Percentiles rank a stretch among this genome's conserved stretches.
Conservation (phyloP, 2,888 invertebrate species). For the Scaptomyza caliginosa region DNA sequence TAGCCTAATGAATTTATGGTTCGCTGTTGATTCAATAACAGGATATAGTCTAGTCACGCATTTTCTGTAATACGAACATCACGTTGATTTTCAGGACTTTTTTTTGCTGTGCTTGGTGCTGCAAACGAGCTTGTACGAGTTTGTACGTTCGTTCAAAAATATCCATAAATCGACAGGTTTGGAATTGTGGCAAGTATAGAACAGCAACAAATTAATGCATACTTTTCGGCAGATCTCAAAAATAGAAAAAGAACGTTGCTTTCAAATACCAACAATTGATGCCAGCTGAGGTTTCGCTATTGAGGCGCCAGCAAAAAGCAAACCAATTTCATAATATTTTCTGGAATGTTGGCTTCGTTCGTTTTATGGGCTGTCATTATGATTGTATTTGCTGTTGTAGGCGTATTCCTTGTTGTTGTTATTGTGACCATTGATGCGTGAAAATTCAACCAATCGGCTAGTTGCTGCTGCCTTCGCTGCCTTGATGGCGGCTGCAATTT, state of each 20-base stretch:
- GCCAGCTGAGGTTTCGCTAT: slow-evolving; percentile 23
- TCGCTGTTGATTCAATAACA: neutral
- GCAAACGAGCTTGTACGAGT: slow-evolving; percentile 1
- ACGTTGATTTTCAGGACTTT: neutral
- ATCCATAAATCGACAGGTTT: neutral
- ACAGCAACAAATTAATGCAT: slow-evolving; percentile 29
- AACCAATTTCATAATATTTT: slow-evolving; percentile 47
- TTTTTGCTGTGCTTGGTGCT: slow-evolving; percentile 5
- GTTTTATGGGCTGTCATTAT: slow-evolving; percentile 60
- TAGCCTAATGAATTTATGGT: too few species aligned
- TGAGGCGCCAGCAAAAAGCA: slow-evolving; percentile 23
- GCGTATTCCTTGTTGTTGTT: slow-evolving; percentile 13
- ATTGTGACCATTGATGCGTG: slow-evolving; percentile 60
- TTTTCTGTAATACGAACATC: neutral
- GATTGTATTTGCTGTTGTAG: slow-evolving; percentile 14
- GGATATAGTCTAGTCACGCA: neutral
- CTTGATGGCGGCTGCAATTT: slow-evolving; percentile 58
- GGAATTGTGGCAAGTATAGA: neutral
- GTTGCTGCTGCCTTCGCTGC: slow-evolving; percentile 12
- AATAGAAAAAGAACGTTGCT: neutral
- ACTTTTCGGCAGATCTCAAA: slow-evolving; percentile 22
- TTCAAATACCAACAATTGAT: slow-evolving; percentile 63
- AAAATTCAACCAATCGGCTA: slow-evolving; percentile 72
- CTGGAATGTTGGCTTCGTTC: slow-evolving; percentile 44
- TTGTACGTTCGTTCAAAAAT: slow-evolving; percentile 1